phyloP scores from a whole-genome alignment of 1,140 invertebrate genomes.

The Pseudomyrmex sp. region DNA sequence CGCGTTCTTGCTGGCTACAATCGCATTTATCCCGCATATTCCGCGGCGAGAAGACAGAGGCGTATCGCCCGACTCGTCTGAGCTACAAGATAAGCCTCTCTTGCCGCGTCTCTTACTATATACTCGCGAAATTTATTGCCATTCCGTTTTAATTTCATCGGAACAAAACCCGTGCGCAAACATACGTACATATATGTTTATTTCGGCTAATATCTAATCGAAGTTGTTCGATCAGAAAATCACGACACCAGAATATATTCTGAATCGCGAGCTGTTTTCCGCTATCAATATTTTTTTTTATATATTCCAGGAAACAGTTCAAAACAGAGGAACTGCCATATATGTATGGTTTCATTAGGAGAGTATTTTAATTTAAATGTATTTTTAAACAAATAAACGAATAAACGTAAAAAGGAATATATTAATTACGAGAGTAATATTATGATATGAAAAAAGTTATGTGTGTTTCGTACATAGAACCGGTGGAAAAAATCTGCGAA shows the following conservation, averaged over 20 bases:
- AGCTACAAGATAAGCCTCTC: conserved; percentile 31
- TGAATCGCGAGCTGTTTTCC: too few species aligned
- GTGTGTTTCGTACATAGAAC: too few species aligned
- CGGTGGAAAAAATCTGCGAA: too few species aligned
- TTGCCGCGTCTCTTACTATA: not conserved
- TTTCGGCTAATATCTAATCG: too few species aligned
- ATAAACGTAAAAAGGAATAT: not conserved
- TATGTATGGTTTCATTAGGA: not conserved
- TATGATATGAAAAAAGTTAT: too few species aligned
- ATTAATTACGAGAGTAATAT: too few species aligned
- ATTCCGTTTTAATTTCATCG: conserved; percentile 4
- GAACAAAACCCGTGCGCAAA: not conserved
- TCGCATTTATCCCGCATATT: conserved; percentile 21
- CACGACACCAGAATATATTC: too few species aligned
- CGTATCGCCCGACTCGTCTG: not conserved
- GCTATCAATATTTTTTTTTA: too few species aligned
- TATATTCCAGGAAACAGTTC: too few species aligned
- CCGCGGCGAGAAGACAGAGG: not conserved
- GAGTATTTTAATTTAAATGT: not conserved
- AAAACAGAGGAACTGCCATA: too few species aligned
- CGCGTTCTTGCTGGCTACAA: conserved; percentile 3
- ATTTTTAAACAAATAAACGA: not conserved
- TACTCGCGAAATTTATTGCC: conserved; percentile 17
- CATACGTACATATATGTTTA: not conserved
- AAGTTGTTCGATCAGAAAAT: too few species aligned